These are phyloP conservation scores for Ochropleura leucogaster DNA, from an alignment of 2,888 invertebrate genomes.

Conservation along the genomic window DNA sequence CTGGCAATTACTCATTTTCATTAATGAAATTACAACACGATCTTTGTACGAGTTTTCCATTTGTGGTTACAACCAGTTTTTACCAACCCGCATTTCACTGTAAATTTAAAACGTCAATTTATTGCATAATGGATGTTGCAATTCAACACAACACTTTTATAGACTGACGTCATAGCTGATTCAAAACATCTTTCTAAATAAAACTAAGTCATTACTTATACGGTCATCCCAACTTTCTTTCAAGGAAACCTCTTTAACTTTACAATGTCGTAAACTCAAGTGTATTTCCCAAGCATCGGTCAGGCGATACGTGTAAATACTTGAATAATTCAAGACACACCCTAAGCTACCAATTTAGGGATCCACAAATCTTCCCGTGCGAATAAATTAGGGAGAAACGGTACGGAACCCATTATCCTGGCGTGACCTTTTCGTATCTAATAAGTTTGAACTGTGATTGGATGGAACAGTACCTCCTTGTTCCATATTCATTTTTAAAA, in stretches of 20 bases:
- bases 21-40: conserved; percentile 14
- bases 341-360: conserved; percentile 59
- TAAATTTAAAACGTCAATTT: background rate
- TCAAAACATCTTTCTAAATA: conserved; percentile 30
- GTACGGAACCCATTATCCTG: conserved; percentile 58
- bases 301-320: conserved; percentile 58
- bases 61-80: conserved; percentile 22
- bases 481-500: background rate
- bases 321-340: conserved; percentile 63
- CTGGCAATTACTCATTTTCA: conserved; percentile 32
- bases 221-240: conserved; percentile 24
- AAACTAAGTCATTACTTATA: conserved; percentile 24
- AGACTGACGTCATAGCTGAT: background rate
- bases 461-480: conserved; percentile 8
- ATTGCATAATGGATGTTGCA: background rate
- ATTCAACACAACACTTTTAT: background rate
- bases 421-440: conserved; percentile 48
- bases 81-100: background rate
- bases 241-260: conserved; percentile 28
- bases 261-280: conserved; percentile 48
- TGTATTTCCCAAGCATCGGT: conserved; percentile 36
- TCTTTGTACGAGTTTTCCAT: conserved; percentile 20
- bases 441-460: conserved; percentile 53
- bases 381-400: conserved; percentile 57
- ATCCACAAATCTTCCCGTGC: conserved; percentile 55